Percentiles rank a stretch among this genome's conserved stretches.
phyloP scores from a whole-genome alignment of 2,797 vertebrate species.

The Sebastes minor region DNA sequence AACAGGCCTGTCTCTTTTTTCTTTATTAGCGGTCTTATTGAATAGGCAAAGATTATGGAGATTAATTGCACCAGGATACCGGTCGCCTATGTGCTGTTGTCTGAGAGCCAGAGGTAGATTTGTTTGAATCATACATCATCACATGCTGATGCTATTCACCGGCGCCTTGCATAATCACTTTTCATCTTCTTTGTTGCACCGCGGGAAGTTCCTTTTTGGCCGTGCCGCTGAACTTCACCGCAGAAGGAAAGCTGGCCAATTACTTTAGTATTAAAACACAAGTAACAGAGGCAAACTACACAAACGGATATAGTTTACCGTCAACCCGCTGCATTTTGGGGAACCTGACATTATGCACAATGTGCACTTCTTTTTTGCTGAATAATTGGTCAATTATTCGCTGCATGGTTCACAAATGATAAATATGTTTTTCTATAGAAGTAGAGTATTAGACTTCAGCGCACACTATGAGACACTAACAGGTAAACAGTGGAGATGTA shows the following conservation, averaged over 20 bases:
- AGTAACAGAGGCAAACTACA: slow-evolving; percentile 46
- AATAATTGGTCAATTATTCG: slow-evolving; percentile 81
- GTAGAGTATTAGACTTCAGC: slow-evolving; percentile 56
- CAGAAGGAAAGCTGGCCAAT: slow-evolving; percentile 62
- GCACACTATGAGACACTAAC: slow-evolving; percentile 14
- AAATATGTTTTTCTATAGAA: slow-evolving; percentile 70
- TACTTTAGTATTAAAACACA: slow-evolving; percentile 69
- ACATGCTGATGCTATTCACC: slow-evolving; percentile 20
- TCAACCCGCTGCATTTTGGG: slow-evolving; percentile 61
- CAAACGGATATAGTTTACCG: slow-evolving; percentile 48
- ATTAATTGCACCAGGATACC: slow-evolving; percentile 60
- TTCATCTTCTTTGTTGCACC: slow-evolving; percentile 37
- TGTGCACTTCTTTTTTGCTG: slow-evolving; percentile 75
- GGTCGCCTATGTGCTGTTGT: slow-evolving; percentile 35
- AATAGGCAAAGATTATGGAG: slow-evolving; percentile 54
- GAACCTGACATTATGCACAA: slow-evolving; percentile 70
- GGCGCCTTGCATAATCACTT: slow-evolving; percentile 48
- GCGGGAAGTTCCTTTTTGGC: slow-evolving; percentile 44
- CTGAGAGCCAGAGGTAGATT: slow-evolving; percentile 46
- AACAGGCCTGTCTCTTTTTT: slow-evolving; percentile 18
- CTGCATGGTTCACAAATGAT: slow-evolving; percentile 70
- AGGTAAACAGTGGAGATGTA: slow-evolving; percentile 13
- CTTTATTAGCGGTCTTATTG: slow-evolving; percentile 23
- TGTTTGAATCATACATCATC: slow-evolving; percentile 73
- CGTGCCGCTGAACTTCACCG: slow-evolving; percentile 40